Evolutionary conservation across 2,797 vertebrate genomes (phyloP).

Genomic region (Amphiprion clarkii): DNA sequence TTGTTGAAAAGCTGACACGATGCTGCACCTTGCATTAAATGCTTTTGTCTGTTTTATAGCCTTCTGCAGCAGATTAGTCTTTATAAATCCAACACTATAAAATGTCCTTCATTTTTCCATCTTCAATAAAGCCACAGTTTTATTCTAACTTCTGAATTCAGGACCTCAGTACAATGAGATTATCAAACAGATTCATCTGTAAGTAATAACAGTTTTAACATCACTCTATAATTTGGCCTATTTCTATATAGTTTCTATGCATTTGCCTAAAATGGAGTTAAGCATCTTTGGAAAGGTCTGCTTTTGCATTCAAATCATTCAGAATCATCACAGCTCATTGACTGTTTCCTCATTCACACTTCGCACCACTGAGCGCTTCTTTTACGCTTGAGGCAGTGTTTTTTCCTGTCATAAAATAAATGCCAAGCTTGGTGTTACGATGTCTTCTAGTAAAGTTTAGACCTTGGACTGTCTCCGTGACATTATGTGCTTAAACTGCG

Average conservation of each 20-base stretch:
- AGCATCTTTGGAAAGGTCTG: not conserved
- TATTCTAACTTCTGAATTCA: not conserved
- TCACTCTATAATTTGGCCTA: not conserved
- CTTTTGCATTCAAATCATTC: not conserved
- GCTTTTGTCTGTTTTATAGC: not conserved
- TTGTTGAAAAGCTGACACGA: not conserved
- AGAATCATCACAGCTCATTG: not conserved
- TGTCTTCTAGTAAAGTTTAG: not conserved
- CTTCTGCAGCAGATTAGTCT: not conserved
- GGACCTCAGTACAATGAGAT: not conserved
- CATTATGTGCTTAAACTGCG: not conserved
- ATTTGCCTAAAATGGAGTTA: not conserved
- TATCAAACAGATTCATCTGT: not conserved
- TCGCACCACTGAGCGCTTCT: not conserved
- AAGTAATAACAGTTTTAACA: not conserved
- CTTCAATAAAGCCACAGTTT: not conserved
- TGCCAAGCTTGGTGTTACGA: not conserved
- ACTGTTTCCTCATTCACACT: conserved; percentile 4
- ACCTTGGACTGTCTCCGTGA: not conserved
- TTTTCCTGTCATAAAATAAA: conserved; percentile 14
- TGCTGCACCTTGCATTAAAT: not conserved
- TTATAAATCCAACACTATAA: not conserved
- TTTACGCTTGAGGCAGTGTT: not conserved
- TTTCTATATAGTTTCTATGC: not conserved
- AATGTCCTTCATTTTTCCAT: not conserved